Evolutionary conservation across 2,888 invertebrate species (phyloP).

Genomic region (Alviniconcha strummeri): DNA sequence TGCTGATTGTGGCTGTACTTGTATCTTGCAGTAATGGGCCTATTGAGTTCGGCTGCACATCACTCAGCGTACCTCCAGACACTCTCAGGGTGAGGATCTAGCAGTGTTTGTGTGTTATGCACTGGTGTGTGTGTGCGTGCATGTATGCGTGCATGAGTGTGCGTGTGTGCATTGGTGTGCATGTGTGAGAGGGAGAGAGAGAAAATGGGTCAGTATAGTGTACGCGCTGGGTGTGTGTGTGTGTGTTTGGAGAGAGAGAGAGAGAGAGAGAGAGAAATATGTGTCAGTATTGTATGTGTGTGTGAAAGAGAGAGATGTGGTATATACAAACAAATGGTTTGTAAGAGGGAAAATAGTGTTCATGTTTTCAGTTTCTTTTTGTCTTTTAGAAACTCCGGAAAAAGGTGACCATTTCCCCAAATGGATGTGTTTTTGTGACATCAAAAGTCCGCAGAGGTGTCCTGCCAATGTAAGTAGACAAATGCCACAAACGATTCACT

Average conservation of each 20-base stretch:
- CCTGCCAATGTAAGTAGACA: slow-evolving; percentile 74
- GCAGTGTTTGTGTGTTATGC: not conserved
- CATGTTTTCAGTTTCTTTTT: not conserved
- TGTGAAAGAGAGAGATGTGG: too few species aligned
- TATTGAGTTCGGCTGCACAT: slow-evolving; percentile 77
- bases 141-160: not conserved
- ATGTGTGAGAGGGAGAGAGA: too few species aligned
- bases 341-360: not conserved
- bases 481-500: too few species aligned
- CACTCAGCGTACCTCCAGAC: slow-evolving; percentile 77
- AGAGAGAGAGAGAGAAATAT: too few species aligned
- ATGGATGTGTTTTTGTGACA: slow-evolving; percentile 94
- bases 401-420: slow-evolving; percentile 88
- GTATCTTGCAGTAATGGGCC: slow-evolving; percentile 47
- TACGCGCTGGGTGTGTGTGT: not conserved
- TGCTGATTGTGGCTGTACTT: not conserved
- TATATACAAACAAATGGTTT: not conserved
- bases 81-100: slow-evolving; percentile 59
- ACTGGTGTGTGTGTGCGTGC: not conserved
- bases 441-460: slow-evolving; percentile 87
- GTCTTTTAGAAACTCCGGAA: slow-evolving; percentile 38
- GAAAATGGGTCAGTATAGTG: too few species aligned
- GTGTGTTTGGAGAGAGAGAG: not conserved
- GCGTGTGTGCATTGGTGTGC: too few species aligned
- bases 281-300: too few species aligned